A percentile compares a stretch with the other conserved stretches of the same genome.
These are phyloP conservation scores for Anneissia japonica DNA, from an alignment of 35 echinoderm and acorn worm genomes.

Conservation along the genomic window DNA sequence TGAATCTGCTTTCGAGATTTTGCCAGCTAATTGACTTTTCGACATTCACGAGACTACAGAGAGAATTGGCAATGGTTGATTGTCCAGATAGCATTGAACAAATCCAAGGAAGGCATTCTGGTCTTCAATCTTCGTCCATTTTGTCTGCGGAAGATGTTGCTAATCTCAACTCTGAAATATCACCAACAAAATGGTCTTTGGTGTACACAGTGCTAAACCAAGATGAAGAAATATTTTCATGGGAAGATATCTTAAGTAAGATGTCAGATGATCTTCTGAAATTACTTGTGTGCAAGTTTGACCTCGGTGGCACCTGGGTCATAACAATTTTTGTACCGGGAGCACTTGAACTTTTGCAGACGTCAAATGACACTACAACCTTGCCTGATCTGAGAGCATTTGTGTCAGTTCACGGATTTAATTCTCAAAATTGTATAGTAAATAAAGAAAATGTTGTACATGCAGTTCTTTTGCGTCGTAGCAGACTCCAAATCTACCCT, in stretches of 20 bases:
- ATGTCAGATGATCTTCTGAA: background rate
- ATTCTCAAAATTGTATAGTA: background rate
- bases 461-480: background rate
- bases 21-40: background rate
- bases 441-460: background rate
- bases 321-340: background rate
- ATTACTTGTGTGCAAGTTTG: background rate
- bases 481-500: background rate
- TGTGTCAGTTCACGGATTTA: background rate
- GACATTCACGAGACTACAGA: background rate
- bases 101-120: background rate
- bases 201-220: background rate
- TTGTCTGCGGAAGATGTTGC: background rate
- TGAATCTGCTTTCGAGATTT: background rate
- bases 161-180: background rate
- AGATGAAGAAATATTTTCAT: background rate
- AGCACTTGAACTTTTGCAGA: background rate
- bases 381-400: background rate
- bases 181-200: background rate
- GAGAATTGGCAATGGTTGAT: background rate
- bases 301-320: background rate
- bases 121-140: background rate
- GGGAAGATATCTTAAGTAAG: background rate
- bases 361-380: background rate
- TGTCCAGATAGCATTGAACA: background rate